These are phyloP conservation scores for Polypedilum pembai DNA, from an alignment of 1,140 invertebrate species.

Conservation along the genomic window DNA sequence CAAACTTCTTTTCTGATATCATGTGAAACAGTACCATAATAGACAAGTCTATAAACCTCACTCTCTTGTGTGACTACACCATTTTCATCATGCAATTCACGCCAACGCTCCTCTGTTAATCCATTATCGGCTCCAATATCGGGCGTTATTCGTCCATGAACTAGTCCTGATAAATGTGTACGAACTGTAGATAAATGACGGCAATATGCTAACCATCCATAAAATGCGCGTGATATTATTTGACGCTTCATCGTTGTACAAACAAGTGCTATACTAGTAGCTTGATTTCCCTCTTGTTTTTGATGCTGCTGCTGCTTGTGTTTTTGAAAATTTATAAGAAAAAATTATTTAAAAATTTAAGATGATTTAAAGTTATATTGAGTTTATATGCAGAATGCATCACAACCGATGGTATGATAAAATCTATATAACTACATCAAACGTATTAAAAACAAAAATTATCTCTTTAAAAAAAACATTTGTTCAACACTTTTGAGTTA, in stretches of 20 bases:
- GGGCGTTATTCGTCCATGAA: conserved; percentile 59
- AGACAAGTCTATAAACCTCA: conserved; percentile 75
- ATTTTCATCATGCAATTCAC: conserved; percentile 49
- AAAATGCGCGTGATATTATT: conserved; percentile 91
- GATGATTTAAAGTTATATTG: too few species aligned
- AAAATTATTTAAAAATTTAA: too few species aligned
- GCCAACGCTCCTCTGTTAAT: conserved; percentile 63
- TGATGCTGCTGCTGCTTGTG: neutral
- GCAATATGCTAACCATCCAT: conserved; percentile 92
- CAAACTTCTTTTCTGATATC: conserved; percentile 77
- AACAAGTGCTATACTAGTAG: conserved; percentile 59
- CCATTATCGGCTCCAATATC: conserved; percentile 54
- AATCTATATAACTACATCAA: too few species aligned
- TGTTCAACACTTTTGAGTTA: too few species aligned
- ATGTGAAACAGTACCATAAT: conserved; percentile 77
- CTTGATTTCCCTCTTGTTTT: conserved; percentile 40
- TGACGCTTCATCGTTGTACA: conserved; percentile 91
- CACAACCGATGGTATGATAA: too few species aligned
- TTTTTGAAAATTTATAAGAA: too few species aligned
- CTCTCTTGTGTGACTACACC: conserved; percentile 54
- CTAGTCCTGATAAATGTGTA: conserved; percentile 83
- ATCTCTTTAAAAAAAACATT: too few species aligned
- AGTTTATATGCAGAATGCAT: too few species aligned
- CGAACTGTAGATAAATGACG: conserved; percentile 84
- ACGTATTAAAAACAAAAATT: too few species aligned